phyloP scores from a whole-genome alignment of 2,888 invertebrate genomes.

The Toxonevra muliebris region DNA sequence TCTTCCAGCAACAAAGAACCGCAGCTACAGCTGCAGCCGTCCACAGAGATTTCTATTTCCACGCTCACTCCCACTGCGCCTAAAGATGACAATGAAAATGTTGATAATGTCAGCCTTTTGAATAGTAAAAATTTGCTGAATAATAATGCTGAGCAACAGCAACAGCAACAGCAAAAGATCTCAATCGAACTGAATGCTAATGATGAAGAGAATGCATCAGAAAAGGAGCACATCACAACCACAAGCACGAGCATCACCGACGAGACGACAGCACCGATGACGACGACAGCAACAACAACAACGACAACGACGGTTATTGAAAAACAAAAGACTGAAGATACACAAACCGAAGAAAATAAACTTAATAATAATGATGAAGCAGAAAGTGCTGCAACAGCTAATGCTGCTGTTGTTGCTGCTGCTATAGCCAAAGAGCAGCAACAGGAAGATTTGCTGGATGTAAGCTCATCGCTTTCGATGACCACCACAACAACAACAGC shows the following conservation, averaged over 20 bases:
- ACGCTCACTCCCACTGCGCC: conserved; percentile 10
- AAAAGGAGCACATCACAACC: too few relatives aligned
- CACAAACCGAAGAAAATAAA: conserved; percentile 48
- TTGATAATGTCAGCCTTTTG: conserved; percentile 53
- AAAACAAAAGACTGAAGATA: conserved; percentile 63
- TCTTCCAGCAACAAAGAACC: conserved; percentile 28
- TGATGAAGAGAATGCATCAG: conserved; percentile 7
- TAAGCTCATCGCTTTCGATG: conserved; percentile 47
- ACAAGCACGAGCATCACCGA: not conserved
- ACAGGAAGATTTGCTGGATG: conserved; percentile 40
- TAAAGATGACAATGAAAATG: conserved; percentile 34
- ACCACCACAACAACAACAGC: conserved; percentile 31
- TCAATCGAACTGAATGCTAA: conserved; percentile 4
- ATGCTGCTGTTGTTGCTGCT: conserved; percentile 23
- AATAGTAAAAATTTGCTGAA: conserved; percentile 60
- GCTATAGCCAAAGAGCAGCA: conserved; percentile 15
- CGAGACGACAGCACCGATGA: conserved; percentile 9
- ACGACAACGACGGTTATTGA: conserved; percentile 35
- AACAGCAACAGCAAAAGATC: conserved; percentile 7
- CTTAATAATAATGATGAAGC: conserved; percentile 56
- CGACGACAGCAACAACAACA: conserved; percentile 21
- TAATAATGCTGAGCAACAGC: conserved; percentile 45
- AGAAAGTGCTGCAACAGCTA: conserved; percentile 37
- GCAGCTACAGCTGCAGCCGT: not conserved
- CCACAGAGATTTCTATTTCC: conserved; percentile 19